Conservation (phyloP, 2,888 invertebrate genomes). For the Tenthredo scrophulariae region DNA sequence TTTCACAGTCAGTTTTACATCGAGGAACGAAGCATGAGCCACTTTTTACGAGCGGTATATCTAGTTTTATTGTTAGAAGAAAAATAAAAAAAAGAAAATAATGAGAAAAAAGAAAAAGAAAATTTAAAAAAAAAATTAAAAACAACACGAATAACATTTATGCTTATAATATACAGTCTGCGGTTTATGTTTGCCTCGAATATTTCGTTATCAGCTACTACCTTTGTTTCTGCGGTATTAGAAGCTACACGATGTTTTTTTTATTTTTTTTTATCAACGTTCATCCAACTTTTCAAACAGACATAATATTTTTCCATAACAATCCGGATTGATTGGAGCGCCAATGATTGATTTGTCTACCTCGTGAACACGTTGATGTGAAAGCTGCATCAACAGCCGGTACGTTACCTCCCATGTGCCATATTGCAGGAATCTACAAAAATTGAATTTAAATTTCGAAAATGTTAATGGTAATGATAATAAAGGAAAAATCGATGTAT, state of each 20-base stretch:
- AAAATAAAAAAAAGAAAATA: neutral
- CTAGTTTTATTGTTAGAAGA: neutral
- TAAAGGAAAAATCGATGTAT: neutral
- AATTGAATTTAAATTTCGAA: neutral
- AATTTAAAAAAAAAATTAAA: neutral
- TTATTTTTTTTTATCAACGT: neutral
- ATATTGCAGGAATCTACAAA: neutral
- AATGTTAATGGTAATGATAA: neutral
- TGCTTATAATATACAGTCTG: neutral
- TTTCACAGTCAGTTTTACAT: neutral
- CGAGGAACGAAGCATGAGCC: neutral
- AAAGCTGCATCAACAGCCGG: neutral
- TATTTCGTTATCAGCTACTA: conserved; percentile 4
- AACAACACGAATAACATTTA: neutral
- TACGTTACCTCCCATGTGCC: neutral
- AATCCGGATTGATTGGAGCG: neutral
- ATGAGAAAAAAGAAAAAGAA: neutral
- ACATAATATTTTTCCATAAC: neutral
- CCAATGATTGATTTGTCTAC: neutral
- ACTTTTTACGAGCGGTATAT: conserved; percentile 8
- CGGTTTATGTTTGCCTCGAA: neutral
- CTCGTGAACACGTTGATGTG: neutral
- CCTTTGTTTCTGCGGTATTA: neutral
- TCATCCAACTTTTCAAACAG: neutral
- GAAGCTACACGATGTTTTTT: neutral